Base-by-base conservation (phyloP, 2,797 vertebrate species). In the Pampus argenteus region DNA sequence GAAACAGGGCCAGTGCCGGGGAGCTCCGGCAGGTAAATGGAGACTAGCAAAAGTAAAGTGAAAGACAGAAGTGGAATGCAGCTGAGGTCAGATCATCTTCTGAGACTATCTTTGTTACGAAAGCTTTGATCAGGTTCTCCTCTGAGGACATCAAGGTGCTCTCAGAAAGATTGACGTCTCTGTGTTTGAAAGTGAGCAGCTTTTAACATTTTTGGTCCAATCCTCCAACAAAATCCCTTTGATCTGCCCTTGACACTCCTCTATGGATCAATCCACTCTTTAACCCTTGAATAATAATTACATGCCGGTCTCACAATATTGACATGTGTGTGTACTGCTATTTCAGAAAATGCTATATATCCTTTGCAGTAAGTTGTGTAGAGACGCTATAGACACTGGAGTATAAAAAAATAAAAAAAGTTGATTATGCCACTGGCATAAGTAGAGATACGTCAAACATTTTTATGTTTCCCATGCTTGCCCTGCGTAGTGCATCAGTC, bases 91-190 rank as follows among this genome's bases (percentile, higher is more conserved):
- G 87, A 89, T 81, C 88, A 86, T 89, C 90, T 91, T 88, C 81
- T 61, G 88, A 92, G 90, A 90, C 86, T 86, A 81, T 90, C 91
- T 89, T 89, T 88, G 91, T 91, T 89, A 87, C 74, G 44, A 48
- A 78, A 40, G 79, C 92, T 94, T 93, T 93, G 93, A 93, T 93
- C 91, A 92, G 79, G 74, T 87, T 90, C 85, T 88, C 82, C 86
- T 91, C 84, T 42, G 87, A 91, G 88, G 81, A 92, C 93, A 90
- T 93, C 88, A 92, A 92, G 92, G 89, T 91, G 89, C 89, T 90
- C 82, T 75, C 71, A 20, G 66, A 62, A 68, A 92, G 91, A 92
- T 82, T 91, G 90, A 92, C 83, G n/a, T n/a, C n/a, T n/a, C n/a
- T 68, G 86, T 78, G 83, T 90, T 92, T 88, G 77, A 90, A 75